Percentiles rank a stretch among this genome's conserved stretches.
Conservation (phyloP, 2,113 vertebrate species). For the Toxotes chatareus region DNA sequence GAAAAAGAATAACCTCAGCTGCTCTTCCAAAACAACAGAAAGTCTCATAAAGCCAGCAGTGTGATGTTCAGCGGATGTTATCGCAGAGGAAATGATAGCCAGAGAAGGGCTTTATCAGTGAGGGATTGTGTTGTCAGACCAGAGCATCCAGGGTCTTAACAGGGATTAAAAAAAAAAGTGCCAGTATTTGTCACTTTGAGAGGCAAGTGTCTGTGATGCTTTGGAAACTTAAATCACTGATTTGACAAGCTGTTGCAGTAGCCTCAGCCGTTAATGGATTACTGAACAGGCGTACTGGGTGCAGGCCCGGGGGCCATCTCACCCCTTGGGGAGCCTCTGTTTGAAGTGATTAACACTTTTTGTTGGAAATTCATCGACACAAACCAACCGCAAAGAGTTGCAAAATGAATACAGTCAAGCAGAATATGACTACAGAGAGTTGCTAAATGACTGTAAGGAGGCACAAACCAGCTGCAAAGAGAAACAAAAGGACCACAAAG, state of each 20-base stretch:
- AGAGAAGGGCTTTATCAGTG: conserved; percentile 37
- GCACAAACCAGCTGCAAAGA: neutral
- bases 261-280: conserved; percentile 16
- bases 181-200: conserved; percentile 33
- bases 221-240: conserved; percentile 42
- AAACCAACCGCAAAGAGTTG: conserved; percentile 1
- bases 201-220: neutral
- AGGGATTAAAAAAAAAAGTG: conserved; percentile 4
- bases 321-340: neutral
- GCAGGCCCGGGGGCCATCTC: neutral
- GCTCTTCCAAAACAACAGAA: conserved; percentile 36
- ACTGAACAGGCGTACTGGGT: neutral
- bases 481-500: neutral
- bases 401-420: too few relatives aligned
- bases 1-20: conserved; percentile 46
- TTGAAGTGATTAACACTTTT: neutral
- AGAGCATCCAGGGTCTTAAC: conserved; percentile 24
- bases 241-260: conserved; percentile 39
- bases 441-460: neutral
- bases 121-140: conserved; percentile 45
- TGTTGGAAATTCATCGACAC: neutral
- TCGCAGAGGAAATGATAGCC: conserved; percentile 43
- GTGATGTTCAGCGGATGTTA: conserved; percentile 29
- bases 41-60: conserved; percentile 39
- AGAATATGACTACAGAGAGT: too few relatives aligned